Base-by-base conservation (phyloP, 2,113 vertebrate genomes). In the Rutilus rutilus region DNA sequence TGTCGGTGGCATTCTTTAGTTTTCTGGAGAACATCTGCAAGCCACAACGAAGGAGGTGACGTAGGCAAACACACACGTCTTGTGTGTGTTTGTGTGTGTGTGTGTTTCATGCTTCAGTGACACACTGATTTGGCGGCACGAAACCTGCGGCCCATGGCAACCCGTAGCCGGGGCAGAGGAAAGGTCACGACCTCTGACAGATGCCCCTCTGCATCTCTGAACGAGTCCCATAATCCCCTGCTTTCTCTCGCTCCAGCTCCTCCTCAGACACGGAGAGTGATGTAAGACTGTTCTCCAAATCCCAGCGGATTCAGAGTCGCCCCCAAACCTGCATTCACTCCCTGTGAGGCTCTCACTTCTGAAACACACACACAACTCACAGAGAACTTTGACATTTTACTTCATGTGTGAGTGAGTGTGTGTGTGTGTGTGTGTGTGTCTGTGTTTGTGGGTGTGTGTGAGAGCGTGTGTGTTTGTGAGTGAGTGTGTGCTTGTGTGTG, bases 151-250 rank as follows among this genome's bases (percentile, higher is more conserved):
- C 82, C 91, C 92, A 88, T 50, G 87, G 92, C 91, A 93, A 93
- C 92, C 83, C 62, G 88, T 81, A 89, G 88, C 91, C 76, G 86
- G 79, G 62, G 60, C 27, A n/a, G 78, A 79, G 85, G 82, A 57
- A 77, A 81, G 79, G 57, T 76, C 69, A 86, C 76, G 89, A 94
- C 92, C 93, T 78, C 83, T 92, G 91, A 93, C 94, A 95, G 94
- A 92, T 95, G 94, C 92, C 85, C 86, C 90, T 90, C 86, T 87
- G 69, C 42, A 84, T 88, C 88, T 33, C 83, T 19, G 87, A 89
- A 85, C 82, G 65, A 85, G 73, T 78, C 23, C 88, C 42, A 75
- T 92, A 92, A 90, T 92, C 87, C 91, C 80, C 84, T 88, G 87
- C 36, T 65, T 78, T 57, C 83, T 89, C 88, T 77, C 21, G 88